Evolutionary conservation across 2,113 vertebrate species (phyloP), one percentile per base, ranked within the genome.

Genomic region (Gadus chalcogrammus): DNA sequence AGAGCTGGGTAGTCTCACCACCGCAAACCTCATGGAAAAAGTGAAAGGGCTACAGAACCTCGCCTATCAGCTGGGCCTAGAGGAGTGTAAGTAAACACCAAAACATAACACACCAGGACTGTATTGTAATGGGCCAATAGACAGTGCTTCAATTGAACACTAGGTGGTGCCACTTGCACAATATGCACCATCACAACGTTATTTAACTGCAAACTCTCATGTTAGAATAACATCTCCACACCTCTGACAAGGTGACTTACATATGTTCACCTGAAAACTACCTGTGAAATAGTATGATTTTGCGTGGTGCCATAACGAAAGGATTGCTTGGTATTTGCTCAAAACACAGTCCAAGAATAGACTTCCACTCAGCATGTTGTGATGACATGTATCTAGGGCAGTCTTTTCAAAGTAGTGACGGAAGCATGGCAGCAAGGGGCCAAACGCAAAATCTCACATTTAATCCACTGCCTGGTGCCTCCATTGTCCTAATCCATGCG

Each of bases 1-100:
- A 97, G 97, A 99, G 83, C 27, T 99, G 81, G 97, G 97, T 5
- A 99, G 97, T 87, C 91, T 99, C 75, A 98, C 97, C 60, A 98
- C 95, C 67, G 96, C 97, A 75, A 99, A 99, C 82, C 88, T 99
- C 81, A 99, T 98, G 97, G 97, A 99, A 88, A 99, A 99, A 75
- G 95, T 99, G 73, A 96, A 97, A 88, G 97, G 96, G 8, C 90
- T 99, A 65, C 97, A 98, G 92, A 99, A 99, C 83, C 88, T 99
- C 63, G 97, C 96, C 48, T 99, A 98, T 79, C 97, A 99, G 73
- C 88, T 99, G 85, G 97, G 97, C 7, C 89, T 99, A 76, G 97
- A 99, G 90, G 97, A 99, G 85, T 99, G 97, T 99, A 86, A 98
- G 97, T 97, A 88, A 28, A 72, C 6, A 42, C 5, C 38, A 42